Base-by-base conservation (phyloP, 1,140 invertebrate genomes). In the Lasioglossum albipes region DNA sequence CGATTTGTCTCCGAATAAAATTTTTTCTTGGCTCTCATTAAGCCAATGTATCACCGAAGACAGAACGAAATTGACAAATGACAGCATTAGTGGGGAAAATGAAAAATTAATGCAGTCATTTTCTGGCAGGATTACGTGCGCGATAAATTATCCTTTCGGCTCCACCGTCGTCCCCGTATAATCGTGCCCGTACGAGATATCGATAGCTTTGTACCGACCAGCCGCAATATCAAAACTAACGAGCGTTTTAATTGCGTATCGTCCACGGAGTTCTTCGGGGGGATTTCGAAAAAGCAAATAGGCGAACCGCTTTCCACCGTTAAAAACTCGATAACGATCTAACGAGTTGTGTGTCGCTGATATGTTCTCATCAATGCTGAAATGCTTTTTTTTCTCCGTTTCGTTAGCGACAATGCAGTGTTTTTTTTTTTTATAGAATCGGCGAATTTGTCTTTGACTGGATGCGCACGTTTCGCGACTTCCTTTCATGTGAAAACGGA, bases 181-280 rank as follows among this genome's bases (percentile, higher is more conserved):
- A 70, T 54, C 36, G 65, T 57, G 20, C 41, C 12, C 27, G 31
- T 52, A n/a, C 36, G 31, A 75, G 27, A 18, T 71, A 72, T 83
- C 82, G 69, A 81, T 84, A 67, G 54, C 62, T 66, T 57, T 52
- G 27, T 52, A 57, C 20, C 18, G 57, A 57, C 13, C 20, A 18
- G 42, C 27, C 62, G 67, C 67, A 73, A 66, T 84, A 59, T 57
- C 57, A 27, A 76, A 49, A 49, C 83, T 85, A 84, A 72, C 68
- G 72, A 84, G 83, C 62, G 52, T 73, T 84, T 84, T 84, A 85
- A 85, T 85, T 73, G 82, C 64, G 20, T 79, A 84, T 85, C 70
- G 75, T 79, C 49, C 49, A 54, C 49, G 49, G n/a, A 67, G 75
- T 64, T 61, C 61, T 20, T 41, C 7, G 54, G 27, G 68, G 71